Conservation (phyloP, 2,888 invertebrate species). For the Dasysyrphus tricinctus region DNA sequence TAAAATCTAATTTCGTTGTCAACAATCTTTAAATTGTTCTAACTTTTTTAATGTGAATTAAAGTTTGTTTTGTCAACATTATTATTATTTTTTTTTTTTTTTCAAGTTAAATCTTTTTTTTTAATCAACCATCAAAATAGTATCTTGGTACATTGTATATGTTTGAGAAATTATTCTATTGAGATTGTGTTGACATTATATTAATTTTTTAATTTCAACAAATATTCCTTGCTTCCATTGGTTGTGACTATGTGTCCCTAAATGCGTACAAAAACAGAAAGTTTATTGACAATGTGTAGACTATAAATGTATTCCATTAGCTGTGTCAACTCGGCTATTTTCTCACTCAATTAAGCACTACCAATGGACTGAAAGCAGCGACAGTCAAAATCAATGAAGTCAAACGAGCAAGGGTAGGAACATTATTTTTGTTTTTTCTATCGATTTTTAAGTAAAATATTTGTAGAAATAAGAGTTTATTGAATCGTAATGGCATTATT, state of each 20-base stretch:
- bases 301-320: background rate
- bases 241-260: background rate
- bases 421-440: background rate
- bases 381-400: background rate
- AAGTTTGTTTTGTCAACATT: too few species aligned
- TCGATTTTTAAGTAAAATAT: background rate
- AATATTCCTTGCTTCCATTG: background rate
- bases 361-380: background rate
- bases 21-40: too few species aligned
- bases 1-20: too few species aligned
- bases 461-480: slow-evolving; percentile 16
- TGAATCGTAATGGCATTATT: background rate
- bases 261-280: too few species aligned
- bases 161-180: background rate
- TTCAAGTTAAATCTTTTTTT: too few species aligned
- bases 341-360: slow-evolving; percentile 24
- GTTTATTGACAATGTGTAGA: background rate
- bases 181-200: background rate
- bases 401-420: slow-evolving; percentile 3
- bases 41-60: too few species aligned
- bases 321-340: slow-evolving; percentile 22
- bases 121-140: too few species aligned
- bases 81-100: too few species aligned
- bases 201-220: background rate
- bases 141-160: too few species aligned